Conservation (phyloP, 2,113 vertebrate species). For the Tetraodon nigroviridis region DNA sequence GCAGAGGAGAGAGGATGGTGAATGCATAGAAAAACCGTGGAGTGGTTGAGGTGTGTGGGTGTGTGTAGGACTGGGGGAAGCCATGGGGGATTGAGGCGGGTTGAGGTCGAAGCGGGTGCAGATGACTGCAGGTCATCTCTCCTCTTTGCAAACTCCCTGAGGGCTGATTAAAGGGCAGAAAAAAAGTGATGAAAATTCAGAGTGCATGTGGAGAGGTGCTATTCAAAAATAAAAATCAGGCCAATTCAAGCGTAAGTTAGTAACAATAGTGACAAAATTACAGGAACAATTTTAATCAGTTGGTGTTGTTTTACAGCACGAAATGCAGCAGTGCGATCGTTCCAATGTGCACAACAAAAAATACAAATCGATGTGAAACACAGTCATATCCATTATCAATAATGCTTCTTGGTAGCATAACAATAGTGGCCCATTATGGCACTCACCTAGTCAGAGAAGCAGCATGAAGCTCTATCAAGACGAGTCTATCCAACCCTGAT, state of each 20-base stretch:
- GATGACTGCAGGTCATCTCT: slow-evolving; percentile 42
- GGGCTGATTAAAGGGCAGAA: slow-evolving; percentile 46
- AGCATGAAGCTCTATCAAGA: slow-evolving; percentile 44
- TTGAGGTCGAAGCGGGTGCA: slow-evolving; percentile 26
- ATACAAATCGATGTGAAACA: neutral
- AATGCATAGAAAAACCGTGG: slow-evolving; percentile 4
- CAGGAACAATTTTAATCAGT: neutral
- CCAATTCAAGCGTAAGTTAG: slow-evolving; percentile 3
- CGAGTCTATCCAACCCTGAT: slow-evolving; percentile 21
- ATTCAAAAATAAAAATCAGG: neutral
- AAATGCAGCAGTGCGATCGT: neutral
- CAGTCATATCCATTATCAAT: neutral
- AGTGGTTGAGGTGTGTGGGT: slow-evolving; percentile 24
- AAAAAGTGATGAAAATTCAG: slow-evolving; percentile 7
- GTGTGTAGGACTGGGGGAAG: slow-evolving; percentile 9
- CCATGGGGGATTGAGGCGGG: slow-evolving; percentile 19
- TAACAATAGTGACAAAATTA: slow-evolving; percentile 7
- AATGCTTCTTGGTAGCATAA: too few relatives aligned
- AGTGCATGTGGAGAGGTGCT: slow-evolving; percentile 2
- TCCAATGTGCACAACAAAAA: neutral
- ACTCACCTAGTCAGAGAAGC: slow-evolving; percentile 35
- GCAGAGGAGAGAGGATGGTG: neutral
- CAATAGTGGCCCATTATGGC: slow-evolving; percentile 36
- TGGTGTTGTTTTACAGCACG: slow-evolving; percentile 4
- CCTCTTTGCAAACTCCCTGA: slow-evolving; percentile 27